Percentiles rank a stretch among this genome's conserved stretches.
Conservation (phyloP, 2,797 vertebrate genomes). For the Xenops minutus region DNA sequence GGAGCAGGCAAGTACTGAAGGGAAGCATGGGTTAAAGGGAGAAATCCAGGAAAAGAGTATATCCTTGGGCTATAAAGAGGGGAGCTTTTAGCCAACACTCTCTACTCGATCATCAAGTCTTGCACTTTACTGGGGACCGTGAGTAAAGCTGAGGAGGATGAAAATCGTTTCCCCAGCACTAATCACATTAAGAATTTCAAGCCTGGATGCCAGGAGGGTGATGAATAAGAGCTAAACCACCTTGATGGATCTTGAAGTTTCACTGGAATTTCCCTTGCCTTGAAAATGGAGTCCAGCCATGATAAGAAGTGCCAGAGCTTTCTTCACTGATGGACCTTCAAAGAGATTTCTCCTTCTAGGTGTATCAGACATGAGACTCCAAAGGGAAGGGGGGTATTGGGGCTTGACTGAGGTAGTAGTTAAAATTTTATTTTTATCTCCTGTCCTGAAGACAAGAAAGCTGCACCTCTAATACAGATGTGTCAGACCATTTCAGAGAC, state of each 20-base stretch:
- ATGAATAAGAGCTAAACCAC: conserved; percentile 36
- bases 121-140: background rate
- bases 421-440: background rate
- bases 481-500: background rate
- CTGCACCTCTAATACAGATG: background rate
- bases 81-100: background rate
- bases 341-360: background rate
- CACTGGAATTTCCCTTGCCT: conserved; percentile 18
- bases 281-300: background rate
- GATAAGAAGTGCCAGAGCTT: background rate
- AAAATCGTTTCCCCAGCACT: background rate
- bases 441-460: background rate
- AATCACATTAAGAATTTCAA: conserved; percentile 30
- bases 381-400: background rate
- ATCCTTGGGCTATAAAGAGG: background rate
- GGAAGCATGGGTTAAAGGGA: background rate
- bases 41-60: background rate
- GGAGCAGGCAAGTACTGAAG: background rate
- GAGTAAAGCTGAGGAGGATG: background rate
- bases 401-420: background rate
- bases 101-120: background rate
- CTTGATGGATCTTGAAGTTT: conserved; percentile 3
- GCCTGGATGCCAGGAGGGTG: conserved; percentile 2
- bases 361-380: background rate
- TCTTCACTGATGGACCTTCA: conserved; percentile 8